phyloP scores from a whole-genome alignment of 2,797 vertebrate genomes.

The Acropternis orthonyx region DNA sequence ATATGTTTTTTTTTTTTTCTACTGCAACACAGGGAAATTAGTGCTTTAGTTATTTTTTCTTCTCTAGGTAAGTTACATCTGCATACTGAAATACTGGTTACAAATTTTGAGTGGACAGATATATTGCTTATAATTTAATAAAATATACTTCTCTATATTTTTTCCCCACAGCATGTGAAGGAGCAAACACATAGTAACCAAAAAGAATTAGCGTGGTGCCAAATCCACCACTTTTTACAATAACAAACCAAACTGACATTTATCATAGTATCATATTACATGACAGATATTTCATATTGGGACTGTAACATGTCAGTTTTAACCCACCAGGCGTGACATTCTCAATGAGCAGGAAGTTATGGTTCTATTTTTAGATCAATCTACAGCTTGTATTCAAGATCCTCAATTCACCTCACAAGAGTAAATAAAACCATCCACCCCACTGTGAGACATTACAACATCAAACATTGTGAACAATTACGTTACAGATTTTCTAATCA shows the following conservation, averaged over 20 bases:
- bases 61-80: neutral
- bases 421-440: neutral
- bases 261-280: neutral
- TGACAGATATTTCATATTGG: neutral
- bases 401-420: neutral
- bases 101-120: neutral
- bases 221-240: neutral
- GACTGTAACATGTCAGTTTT: neutral
- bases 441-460: neutral
- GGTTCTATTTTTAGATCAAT: neutral
- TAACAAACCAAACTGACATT: neutral
- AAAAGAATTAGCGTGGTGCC: neutral
- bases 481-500: neutral
- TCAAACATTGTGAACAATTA: neutral
- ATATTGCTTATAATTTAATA: neutral
- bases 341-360: neutral
- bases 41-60: neutral
- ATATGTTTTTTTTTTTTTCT: neutral
- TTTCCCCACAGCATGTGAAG: neutral
- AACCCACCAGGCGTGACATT: neutral
- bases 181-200: neutral
- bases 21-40: neutral
- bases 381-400: neutral
- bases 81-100: neutral
- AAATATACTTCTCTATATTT: neutral